Conservation (phyloP, 2,797 vertebrate species). For the Bothrops alternatus region DNA sequence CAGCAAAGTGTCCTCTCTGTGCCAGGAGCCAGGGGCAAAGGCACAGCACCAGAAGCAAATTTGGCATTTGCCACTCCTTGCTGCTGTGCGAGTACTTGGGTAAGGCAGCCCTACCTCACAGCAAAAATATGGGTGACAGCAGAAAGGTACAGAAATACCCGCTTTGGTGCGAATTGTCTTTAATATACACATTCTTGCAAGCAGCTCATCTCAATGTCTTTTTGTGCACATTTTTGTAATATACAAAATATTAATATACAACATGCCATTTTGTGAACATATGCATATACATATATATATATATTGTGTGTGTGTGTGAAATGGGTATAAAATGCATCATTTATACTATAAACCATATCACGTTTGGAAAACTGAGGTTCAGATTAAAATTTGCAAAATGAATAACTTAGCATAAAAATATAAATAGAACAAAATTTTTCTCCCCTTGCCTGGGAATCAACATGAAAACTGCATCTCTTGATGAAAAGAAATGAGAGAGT, state of each 20-base stretch:
- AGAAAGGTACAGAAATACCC: neutral
- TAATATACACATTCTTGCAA: neutral
- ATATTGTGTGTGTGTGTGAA: no score
- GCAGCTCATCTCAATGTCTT: neutral
- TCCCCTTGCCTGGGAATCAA: neutral
- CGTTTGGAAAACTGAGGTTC: neutral
- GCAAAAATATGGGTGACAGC: neutral
- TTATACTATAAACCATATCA: neutral
- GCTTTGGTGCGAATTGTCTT: neutral
- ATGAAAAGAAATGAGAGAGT: neutral
- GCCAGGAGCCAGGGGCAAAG: neutral
- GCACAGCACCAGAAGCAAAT: neutral
- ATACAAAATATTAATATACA: neutral
- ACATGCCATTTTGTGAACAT: neutral
- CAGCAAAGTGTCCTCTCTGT: neutral
- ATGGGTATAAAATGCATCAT: neutral
- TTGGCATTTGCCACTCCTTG: neutral
- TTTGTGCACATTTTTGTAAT: neutral
- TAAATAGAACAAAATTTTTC: neutral
- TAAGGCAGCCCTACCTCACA: neutral
- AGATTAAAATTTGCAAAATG: neutral
- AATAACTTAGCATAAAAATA: neutral
- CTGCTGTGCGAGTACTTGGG: neutral
- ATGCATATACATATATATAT: neutral
- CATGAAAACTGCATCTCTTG: no score